Evolutionary conservation across 2,888 invertebrate genomes (phyloP).

Genomic region (Clepsis dumicolana): DNA sequence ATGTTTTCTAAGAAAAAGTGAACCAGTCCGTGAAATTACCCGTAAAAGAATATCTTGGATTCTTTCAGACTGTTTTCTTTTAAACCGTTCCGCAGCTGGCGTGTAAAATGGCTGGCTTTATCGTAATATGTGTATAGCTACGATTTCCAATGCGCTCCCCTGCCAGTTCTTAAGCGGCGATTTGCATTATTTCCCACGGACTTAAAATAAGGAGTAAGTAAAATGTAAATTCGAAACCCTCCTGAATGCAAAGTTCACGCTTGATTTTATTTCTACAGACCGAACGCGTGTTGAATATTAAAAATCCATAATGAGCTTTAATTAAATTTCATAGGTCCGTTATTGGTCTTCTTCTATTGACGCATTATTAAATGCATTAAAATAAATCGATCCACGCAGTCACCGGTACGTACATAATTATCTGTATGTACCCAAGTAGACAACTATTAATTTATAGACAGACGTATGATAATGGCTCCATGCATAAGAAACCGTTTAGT

Average conservation of each 20-base stretch:
- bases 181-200: slow-evolving; percentile 70
- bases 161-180: slow-evolving; percentile 59
- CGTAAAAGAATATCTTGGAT: neutral
- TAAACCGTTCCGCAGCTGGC: slow-evolving; percentile 5
- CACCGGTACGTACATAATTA: no score
- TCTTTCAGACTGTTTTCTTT: slow-evolving; percentile 19
- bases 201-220: slow-evolving; percentile 66
- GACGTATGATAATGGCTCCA: no score
- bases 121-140: slow-evolving; percentile 38
- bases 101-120: slow-evolving; percentile 10
- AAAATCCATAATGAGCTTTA: slow-evolving; percentile 56
- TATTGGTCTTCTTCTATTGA: neutral
- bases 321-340: slow-evolving; percentile 53
- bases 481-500: no score
- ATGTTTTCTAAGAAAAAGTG: neutral
- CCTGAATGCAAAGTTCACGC: slow-evolving; percentile 72
- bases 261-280: slow-evolving; percentile 74
- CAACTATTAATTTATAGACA: no score
- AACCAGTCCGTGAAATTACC: neutral
- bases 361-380: no score
- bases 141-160: slow-evolving; percentile 44
- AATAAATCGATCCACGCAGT: no score
- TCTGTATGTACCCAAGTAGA: no score
- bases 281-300: slow-evolving; percentile 66
- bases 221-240: slow-evolving; percentile 71